These are phyloP conservation scores for Mustela nigripes DNA, from an alignment of 2,113 vertebrate species.

Conservation along the genomic window DNA sequence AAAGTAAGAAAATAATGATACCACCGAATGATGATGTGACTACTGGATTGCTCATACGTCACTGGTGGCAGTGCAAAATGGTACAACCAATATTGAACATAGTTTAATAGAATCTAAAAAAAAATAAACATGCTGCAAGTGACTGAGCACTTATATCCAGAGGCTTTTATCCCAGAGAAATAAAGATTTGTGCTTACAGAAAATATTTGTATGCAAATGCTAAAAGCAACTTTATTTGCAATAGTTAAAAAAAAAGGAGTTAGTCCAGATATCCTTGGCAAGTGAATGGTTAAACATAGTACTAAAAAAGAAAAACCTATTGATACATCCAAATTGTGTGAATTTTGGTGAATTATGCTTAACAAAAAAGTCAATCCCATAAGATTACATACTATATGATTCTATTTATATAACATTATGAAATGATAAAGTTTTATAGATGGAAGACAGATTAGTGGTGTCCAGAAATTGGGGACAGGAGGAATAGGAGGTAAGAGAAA, in stretches of 20 bases:
- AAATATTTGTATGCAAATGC: background rate
- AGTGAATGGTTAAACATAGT: background rate
- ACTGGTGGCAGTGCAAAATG: background rate
- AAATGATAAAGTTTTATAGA: background rate
- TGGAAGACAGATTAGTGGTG: background rate
- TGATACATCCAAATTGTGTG: background rate
- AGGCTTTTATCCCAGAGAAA: background rate
- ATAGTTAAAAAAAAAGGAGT: background rate
- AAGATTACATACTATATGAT: background rate
- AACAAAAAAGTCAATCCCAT: background rate
- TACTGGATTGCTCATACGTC: background rate
- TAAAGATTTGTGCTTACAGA: background rate
- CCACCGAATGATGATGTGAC: background rate
- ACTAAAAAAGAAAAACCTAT: background rate
- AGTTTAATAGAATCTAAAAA: background rate
- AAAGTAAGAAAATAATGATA: background rate
- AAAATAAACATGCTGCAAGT: background rate
- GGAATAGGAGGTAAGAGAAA: background rate
- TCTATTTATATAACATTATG: background rate
- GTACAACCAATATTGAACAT: background rate
- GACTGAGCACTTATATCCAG: background rate
- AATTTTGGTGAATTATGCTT: background rate
- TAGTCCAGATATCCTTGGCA: background rate
- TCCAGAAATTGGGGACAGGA: background rate
- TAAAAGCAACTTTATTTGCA: background rate